A percentile compares a stretch with the other conserved stretches of the same genome.
Conservation (phyloP, 2,113 vertebrate species). For the Podarcis muralis region DNA sequence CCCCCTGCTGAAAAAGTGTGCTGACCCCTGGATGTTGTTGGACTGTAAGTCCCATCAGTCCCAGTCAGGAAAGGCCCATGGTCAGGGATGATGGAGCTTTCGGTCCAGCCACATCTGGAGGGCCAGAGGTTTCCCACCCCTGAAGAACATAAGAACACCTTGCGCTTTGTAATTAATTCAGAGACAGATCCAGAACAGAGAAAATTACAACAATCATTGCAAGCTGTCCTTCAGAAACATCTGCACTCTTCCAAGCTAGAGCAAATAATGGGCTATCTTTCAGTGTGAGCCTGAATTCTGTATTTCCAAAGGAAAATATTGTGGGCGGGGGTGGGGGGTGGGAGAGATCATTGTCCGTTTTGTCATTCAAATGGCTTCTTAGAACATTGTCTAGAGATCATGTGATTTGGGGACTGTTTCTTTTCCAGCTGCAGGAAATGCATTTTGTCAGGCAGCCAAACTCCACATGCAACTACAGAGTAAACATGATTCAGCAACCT, state of each 20-base stretch:
- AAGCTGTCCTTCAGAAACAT: neutral
- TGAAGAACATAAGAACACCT: too few species aligned
- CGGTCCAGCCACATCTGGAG: too few species aligned
- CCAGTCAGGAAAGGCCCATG: too few species aligned
- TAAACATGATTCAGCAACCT: slow-evolving; percentile 94
- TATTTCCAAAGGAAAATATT: neutral
- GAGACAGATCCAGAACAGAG: neutral
- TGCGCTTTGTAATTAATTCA: neutral
- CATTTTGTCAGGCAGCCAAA: slow-evolving; percentile 94
- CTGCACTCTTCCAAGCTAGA: neutral
- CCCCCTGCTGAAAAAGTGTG: too few species aligned
- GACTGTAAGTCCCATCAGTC: too few species aligned
- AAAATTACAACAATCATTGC: neutral
- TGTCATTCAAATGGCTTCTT: fast-evolving
- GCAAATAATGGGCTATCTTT: neutral
- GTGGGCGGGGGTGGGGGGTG: too few species aligned
- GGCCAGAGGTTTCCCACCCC: too few species aligned
- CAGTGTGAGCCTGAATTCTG: neutral
- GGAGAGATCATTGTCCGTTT: neutral
- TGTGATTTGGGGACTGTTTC: fast-evolving
- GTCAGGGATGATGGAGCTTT: too few species aligned
- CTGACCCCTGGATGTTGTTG: too few species aligned
- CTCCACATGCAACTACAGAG: slow-evolving; percentile 98
- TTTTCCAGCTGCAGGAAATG: slow-evolving; percentile 87
- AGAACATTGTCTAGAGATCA: fast-evolving